Conservation (phyloP, 2,888 invertebrate genomes). For the Neoitamus cyanurus region DNA sequence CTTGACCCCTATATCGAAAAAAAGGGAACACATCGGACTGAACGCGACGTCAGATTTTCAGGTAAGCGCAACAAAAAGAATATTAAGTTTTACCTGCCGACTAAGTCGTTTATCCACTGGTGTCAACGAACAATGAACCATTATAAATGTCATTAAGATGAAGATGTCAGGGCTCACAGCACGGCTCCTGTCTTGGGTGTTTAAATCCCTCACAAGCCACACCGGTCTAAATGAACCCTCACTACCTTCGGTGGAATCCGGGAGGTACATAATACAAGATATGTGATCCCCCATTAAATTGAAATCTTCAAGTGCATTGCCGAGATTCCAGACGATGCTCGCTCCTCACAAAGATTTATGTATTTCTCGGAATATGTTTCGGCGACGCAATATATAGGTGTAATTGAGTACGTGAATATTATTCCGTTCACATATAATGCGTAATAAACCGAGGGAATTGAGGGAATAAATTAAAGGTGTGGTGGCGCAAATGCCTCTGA, state of each 20-base stretch:
- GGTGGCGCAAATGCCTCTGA: not conserved
- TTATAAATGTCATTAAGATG: conserved; percentile 21
- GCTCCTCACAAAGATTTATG: not conserved
- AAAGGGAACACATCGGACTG: no score
- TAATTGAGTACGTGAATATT: conserved; percentile 11
- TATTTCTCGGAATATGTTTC: not conserved
- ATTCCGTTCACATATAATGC: not conserved
- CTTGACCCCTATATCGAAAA: no score
- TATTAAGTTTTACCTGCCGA: not conserved
- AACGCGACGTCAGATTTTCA: not conserved
- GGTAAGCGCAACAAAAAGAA: not conserved
- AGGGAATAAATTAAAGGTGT: conserved; percentile 15
- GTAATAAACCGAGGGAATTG: conserved; percentile 12
- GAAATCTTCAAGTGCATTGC: conserved; percentile 13
- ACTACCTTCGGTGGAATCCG: not conserved
- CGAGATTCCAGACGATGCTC: conserved; percentile 1
- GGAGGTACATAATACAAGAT: conserved; percentile 17
- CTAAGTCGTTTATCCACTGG: not conserved
- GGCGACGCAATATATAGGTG: not conserved
- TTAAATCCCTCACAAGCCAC: not conserved
- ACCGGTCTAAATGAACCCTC: not conserved
- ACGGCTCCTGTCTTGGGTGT: conserved; percentile 8
- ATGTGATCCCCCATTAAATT: conserved; percentile 18
- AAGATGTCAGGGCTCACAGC: not conserved
- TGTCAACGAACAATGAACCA: conserved; percentile 21